Conservation (phyloP, 2,888 invertebrate species). For the Orthosia gracilis region DNA sequence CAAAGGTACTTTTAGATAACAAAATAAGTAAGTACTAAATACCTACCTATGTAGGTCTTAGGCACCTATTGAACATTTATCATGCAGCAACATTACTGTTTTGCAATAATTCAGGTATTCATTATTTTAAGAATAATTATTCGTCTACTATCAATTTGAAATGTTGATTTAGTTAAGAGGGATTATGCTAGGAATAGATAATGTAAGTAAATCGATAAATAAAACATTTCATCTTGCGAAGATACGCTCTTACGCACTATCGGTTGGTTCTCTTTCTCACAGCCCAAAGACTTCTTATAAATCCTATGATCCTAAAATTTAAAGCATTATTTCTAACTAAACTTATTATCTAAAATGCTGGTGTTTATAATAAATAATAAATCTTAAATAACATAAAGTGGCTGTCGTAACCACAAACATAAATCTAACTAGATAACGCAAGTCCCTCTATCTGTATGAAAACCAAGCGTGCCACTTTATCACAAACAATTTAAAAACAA, state of each 20-base stretch:
- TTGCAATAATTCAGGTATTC: constrained; percentile 29
- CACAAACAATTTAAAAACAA: too few relatives aligned
- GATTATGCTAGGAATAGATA: constrained; percentile 46
- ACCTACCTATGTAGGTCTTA: background rate
- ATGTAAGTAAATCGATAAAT: constrained; percentile 45
- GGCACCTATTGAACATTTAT: background rate
- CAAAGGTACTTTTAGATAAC: constrained; percentile 10
- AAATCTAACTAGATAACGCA: too few relatives aligned
- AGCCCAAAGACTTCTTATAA: constrained; percentile 73
- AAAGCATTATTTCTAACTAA: constrained; percentile 59
- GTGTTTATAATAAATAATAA: constrained; percentile 62
- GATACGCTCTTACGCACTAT: constrained; percentile 56
- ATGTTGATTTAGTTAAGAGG: constrained; percentile 28
- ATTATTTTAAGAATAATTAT: constrained; percentile 32
- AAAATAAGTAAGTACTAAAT: background rate
- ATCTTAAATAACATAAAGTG: constrained; percentile 43
- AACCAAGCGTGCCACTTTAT: too few relatives aligned
- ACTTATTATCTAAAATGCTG: constrained; percentile 46
- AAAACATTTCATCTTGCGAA: constrained; percentile 34
- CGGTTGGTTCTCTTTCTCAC: constrained; percentile 76
- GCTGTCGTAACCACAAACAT: constrained; percentile 36
- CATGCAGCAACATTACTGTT: constrained; percentile 15
- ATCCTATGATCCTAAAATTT: constrained; percentile 52
- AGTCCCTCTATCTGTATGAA: too few relatives aligned
- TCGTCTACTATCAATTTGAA: constrained; percentile 29